Evolutionary conservation across 2,113 vertebrate species (phyloP).

Genomic region (Nyctereutes procyonoides): DNA sequence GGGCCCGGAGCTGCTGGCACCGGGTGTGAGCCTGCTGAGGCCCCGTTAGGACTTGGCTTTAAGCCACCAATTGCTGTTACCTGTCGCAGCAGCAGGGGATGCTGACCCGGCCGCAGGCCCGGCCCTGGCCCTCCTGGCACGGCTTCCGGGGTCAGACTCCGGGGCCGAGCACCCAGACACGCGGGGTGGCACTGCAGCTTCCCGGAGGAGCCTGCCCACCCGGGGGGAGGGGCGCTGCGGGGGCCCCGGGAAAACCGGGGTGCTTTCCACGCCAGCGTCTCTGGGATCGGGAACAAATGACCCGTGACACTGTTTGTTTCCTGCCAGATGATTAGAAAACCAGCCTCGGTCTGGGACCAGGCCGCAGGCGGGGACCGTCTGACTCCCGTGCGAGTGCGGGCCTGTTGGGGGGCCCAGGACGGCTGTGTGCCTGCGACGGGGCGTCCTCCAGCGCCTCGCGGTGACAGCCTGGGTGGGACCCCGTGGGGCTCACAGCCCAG

Average conservation of each 20-base stretch:
- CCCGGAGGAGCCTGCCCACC: not conserved
- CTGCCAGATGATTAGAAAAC: not conserved
- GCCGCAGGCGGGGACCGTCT: not conserved
- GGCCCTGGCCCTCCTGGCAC: rapidly evolving
- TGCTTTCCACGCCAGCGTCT: not conserved
- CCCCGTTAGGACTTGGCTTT: not conserved
- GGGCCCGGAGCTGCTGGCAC: not conserved
- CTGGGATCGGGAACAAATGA: rapidly evolving
- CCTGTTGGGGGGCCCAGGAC: no score
- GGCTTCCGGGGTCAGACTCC: not conserved
- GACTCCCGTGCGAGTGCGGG: no score
- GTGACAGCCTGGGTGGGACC: not conserved
- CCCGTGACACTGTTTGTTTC: not conserved
- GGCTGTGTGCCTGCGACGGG: slow-evolving; percentile 54
- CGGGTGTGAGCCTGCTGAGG: not conserved
- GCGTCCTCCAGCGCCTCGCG: not conserved
- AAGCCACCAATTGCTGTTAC: not conserved
- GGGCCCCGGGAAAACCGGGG: not conserved
- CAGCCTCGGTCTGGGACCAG: not conserved
- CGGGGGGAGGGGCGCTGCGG: not conserved
- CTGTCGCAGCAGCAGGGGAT: rapidly evolving
- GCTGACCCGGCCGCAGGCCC: rapidly evolving
- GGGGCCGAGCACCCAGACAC: rapidly evolving
- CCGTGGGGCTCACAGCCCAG: not conserved
- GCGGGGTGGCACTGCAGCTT: not conserved